These are phyloP conservation scores for Enteromius trimaculatus DNA, from an alignment of 2,797 vertebrate species.

Conservation along the genomic window DNA sequence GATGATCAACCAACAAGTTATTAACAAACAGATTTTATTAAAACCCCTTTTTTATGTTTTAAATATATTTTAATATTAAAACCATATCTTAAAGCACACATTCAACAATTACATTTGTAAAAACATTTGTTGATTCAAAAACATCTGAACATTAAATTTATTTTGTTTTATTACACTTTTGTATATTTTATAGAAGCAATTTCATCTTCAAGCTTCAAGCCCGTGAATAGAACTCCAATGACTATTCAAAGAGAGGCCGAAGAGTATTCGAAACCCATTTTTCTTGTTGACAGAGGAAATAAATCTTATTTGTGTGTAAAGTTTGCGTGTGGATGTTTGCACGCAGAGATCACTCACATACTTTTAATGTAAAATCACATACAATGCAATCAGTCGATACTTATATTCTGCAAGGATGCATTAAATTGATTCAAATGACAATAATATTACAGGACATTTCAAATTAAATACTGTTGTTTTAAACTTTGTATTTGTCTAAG, in stretches of 20 bases:
- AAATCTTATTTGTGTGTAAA: conserved; percentile 1
- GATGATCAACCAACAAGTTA: neutral
- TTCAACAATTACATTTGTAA: neutral
- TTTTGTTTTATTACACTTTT: neutral
- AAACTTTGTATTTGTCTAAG: neutral
- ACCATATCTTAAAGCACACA: neutral
- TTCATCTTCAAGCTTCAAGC: neutral
- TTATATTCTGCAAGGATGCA: neutral
- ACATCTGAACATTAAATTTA: neutral
- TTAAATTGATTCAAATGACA: neutral
- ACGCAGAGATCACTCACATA: neutral
- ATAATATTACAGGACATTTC: neutral
- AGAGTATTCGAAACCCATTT: neutral
- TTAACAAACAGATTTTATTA: neutral
- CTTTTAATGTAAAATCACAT: neutral
- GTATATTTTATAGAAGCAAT: neutral
- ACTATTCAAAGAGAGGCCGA: neutral
- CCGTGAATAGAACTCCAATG: neutral
- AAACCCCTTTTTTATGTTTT: neutral
- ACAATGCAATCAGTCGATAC: neutral
- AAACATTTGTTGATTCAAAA: neutral
- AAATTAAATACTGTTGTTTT: neutral
- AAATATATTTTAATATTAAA: neutral
- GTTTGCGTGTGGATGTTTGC: neutral
- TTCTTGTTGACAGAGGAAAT: conserved; percentile 3